A percentile compares a stretch with the other conserved stretches of the same genome.
Evolutionary conservation across 2,797 vertebrate genomes (phyloP).

Genomic region (Acanthurus leucopareius): DNA sequence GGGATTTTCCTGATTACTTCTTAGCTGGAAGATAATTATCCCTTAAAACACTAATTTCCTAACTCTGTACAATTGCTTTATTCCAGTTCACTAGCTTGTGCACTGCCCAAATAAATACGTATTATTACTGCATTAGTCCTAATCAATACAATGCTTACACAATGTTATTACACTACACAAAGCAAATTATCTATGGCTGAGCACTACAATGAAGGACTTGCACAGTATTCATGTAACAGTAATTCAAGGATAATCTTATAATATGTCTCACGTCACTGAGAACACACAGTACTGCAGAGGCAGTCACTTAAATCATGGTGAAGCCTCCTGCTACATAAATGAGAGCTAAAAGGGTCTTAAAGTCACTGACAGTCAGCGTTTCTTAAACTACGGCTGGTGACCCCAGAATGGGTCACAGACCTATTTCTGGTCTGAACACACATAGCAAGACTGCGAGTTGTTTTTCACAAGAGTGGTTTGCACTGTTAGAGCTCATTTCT

Average conservation of each 20-base stretch:
- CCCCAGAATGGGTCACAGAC: conserved; percentile 31
- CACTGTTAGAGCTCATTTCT: conserved; percentile 9
- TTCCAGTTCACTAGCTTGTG: conserved; percentile 4
- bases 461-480: conserved; percentile 1
- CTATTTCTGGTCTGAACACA: conserved; percentile 66
- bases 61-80: conserved; percentile 8
- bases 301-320: conserved; percentile 10
- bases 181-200: neutral
- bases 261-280: conserved; percentile 1
- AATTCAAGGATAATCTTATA: neutral
- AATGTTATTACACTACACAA: conserved; percentile 13
- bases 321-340: conserved; percentile 30
- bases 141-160: conserved; percentile 30
- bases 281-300: conserved; percentile 10
- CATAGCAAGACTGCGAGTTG: conserved; percentile 28
- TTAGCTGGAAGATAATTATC: conserved; percentile 10
- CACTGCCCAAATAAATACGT: conserved; percentile 15
- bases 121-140: conserved; percentile 12
- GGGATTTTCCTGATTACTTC: conserved; percentile 3
- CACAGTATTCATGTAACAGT: neutral
- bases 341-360: conserved; percentile 34
- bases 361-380: conserved; percentile 60
- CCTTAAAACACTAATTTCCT: neutral
- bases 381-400: conserved; percentile 56
- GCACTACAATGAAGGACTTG: neutral